Evolutionary conservation across 2,797 vertebrate genomes (phyloP).

Genomic region (Rhynchotus rufescens): DNA sequence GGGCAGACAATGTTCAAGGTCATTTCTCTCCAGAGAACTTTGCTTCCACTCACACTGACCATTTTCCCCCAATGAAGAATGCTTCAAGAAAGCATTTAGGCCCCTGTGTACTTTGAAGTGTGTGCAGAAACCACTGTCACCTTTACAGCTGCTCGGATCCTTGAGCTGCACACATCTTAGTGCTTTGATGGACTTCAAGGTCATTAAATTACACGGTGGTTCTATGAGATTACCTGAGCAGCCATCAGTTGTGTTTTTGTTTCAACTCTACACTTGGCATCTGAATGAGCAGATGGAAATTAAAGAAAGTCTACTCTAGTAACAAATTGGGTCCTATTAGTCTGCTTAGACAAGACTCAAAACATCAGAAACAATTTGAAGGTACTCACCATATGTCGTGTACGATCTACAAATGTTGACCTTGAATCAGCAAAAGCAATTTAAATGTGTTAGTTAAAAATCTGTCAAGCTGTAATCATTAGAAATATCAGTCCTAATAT

Average conservation of each 20-base stretch:
- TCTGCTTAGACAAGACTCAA: background rate
- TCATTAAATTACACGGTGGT: background rate
- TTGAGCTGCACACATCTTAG: background rate
- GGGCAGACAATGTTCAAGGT: background rate
- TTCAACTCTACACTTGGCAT: background rate
- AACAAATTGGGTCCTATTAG: background rate
- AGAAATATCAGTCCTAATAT: background rate
- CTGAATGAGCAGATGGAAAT: constrained; percentile 7
- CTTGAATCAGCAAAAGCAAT: background rate
- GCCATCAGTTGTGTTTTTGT: background rate
- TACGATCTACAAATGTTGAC: background rate
- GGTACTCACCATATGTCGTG: background rate
- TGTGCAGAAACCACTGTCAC: background rate
- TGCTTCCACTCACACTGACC: background rate
- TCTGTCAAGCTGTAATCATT: background rate
- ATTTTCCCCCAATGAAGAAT: background rate
- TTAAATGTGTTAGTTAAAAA: constrained; percentile 4
- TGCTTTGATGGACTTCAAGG: background rate
- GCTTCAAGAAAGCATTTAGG: background rate
- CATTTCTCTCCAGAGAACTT: background rate
- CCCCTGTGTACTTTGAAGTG: background rate
- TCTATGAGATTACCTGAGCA: background rate
- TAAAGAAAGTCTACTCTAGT: background rate
- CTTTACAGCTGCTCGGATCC: background rate
- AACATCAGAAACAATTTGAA: background rate